Base-by-base conservation (phyloP, 2,888 invertebrate genomes). In the Stenodera caucasica region DNA sequence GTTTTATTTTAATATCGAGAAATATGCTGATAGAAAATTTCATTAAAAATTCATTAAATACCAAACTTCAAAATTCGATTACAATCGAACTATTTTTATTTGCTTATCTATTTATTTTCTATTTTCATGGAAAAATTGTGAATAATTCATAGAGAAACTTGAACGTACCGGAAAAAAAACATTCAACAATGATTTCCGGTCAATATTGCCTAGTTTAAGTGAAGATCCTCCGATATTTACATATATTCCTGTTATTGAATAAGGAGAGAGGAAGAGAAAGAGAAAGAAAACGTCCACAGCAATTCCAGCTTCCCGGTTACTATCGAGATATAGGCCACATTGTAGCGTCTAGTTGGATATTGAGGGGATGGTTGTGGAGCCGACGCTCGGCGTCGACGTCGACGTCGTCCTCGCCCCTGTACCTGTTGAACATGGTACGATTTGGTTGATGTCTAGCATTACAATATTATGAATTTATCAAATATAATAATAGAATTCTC, bases 301-400 rank as follows among this genome's bases (percentile, higher is more conserved):
- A 67, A 68, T 68, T 63, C 59, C 12, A 67, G 67, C 55, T 58
- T 60, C 60, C 56, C 66, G 67, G 70, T 70, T 71, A 66, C 56
- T 60, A 64, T 59, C 32, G 50, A 53, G 55, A 57, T 51, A 56
- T 53, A 50, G 58, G 49, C 55, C 63, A 64, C 63, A 65, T 55
- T 58, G 58, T 62, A 66, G 33, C n/a, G 52, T 12, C 14, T 12
- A 21, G 52, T 21, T 30, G 14, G n/a, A 15, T 32, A 29, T 32
- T n/a, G n/a, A n/a, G 21, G 21, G 21, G 52, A 18, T 11, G 11
- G 26, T 30, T 15, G 51, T 29, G 51, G 26, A 29, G 15, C 12
- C 14, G 52, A 52, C 52, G 52, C n/a, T 32, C 12, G 18, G 32
- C 52, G 29, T 33, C 33, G 30, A 29, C 51, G 37, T 18, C 37